phyloP scores from a whole-genome alignment of 2,888 invertebrate species.

The Heteromyza rotundicornis region DNA sequence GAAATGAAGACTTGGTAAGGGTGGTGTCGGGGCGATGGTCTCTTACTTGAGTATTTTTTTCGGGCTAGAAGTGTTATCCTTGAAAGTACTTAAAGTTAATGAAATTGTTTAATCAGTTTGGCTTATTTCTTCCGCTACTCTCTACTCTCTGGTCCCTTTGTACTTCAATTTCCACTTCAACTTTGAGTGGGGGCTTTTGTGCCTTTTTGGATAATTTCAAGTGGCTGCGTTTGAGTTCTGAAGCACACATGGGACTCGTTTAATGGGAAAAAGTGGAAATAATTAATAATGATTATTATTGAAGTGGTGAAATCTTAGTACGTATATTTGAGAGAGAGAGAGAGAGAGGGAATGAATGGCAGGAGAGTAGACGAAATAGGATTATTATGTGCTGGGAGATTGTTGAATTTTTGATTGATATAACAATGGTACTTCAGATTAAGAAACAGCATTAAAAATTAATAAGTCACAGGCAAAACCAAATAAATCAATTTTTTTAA shows the following conservation, averaged over 20 bases:
- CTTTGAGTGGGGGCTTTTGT: not conserved
- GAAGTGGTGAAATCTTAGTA: too few species aligned
- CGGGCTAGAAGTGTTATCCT: not conserved
- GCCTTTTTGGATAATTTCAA: not conserved
- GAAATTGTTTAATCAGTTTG: slow-evolving; percentile 46
- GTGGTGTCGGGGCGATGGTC: too few species aligned
- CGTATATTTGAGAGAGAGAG: not conserved
- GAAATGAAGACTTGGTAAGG: too few species aligned
- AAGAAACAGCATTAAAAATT: too few species aligned
- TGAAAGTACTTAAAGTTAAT: slow-evolving; percentile 33
- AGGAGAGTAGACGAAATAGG: too few species aligned
- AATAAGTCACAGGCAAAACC: too few species aligned
- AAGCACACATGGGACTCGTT: not conserved
- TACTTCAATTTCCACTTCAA: not conserved
- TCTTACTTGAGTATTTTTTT: too few species aligned
- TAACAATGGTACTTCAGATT: too few species aligned
- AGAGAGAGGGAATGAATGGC: not conserved
- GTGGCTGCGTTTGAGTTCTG: not conserved
- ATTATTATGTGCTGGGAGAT: too few species aligned
- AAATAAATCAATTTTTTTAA: too few species aligned
- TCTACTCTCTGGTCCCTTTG: not conserved
- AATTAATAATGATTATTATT: slow-evolving; percentile 1
- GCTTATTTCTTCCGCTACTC: not conserved
- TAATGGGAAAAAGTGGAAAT: not conserved
- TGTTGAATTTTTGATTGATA: too few species aligned